phyloP scores from a whole-genome alignment of 2,113 vertebrate genomes.

The Xiphias gladius region DNA sequence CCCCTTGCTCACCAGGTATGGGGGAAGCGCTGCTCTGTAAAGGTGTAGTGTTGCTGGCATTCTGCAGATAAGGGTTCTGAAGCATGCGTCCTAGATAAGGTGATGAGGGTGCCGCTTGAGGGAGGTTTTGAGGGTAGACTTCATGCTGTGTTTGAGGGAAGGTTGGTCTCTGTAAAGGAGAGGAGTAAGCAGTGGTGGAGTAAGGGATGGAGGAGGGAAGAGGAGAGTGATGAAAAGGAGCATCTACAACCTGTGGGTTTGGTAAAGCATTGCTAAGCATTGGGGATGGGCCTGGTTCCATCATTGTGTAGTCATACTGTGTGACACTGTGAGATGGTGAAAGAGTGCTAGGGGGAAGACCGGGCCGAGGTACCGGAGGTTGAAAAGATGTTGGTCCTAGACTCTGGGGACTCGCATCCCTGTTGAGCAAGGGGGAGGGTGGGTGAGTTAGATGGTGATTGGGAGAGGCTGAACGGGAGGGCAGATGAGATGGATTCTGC shows the following conservation, averaged over 20 bases:
- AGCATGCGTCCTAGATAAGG: conserved; percentile 60
- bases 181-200: conserved; percentile 38
- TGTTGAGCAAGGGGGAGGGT: conserved; percentile 64
- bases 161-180: conserved; percentile 49
- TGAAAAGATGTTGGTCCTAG: conserved; percentile 55
- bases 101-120: conserved; percentile 49
- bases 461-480: conserved; percentile 63
- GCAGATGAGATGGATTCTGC: conserved; percentile 46
- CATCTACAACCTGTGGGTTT: conserved; percentile 62
- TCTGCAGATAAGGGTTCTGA: conserved; percentile 75
- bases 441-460: conserved; percentile 71
- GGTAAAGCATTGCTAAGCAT: conserved; percentile 79
- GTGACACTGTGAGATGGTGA: conserved; percentile 61
- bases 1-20: conserved; percentile 42
- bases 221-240: conserved; percentile 56
- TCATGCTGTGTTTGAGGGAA: conserved; percentile 53
- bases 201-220: conserved; percentile 55
- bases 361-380: conserved; percentile 24
- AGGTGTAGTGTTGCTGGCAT: conserved; percentile 67
- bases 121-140: conserved; percentile 42
- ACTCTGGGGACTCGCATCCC: conserved; percentile 67
- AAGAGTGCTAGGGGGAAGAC: conserved; percentile 40
- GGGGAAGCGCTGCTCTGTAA: conserved; percentile 70
- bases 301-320: conserved; percentile 74
- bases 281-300: conserved; percentile 71